phyloP scores from a whole-genome alignment of 2,888 invertebrate species.

The Acanthococcus lagerstroemiae region DNA sequence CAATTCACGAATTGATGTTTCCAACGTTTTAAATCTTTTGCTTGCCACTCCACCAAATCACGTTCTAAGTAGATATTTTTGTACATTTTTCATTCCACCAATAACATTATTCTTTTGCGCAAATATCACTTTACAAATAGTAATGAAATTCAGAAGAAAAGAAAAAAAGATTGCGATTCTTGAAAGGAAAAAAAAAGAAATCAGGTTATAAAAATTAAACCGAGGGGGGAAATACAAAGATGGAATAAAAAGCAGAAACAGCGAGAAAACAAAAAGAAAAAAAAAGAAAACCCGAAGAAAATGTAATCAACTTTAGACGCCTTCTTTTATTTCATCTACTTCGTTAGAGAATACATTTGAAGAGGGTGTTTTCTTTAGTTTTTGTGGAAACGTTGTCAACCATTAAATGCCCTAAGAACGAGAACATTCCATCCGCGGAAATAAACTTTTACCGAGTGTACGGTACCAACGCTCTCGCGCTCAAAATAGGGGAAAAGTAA shows the following conservation, averaged over 20 bases:
- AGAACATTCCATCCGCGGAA: too few species aligned
- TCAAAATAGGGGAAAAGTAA: too few species aligned
- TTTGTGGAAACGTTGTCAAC: constrained; percentile 10
- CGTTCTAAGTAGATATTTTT: too few species aligned
- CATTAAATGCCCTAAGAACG: constrained; percentile 1
- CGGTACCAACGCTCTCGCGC: too few species aligned
- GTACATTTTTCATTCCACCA: too few species aligned
- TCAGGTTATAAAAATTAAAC: neutral
- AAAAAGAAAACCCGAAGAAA: constrained; percentile 16
- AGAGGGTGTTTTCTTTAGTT: constrained; percentile 18
- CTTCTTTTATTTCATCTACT: constrained; percentile 19
- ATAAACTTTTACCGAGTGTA: too few species aligned
- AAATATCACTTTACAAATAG: too few species aligned
- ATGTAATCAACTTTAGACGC: constrained; percentile 24
- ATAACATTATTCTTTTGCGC: too few species aligned
- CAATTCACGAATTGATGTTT: too few species aligned
- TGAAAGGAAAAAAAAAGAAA: neutral
- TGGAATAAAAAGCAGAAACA: constrained; percentile 1
- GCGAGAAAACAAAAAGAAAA: constrained; percentile 8
- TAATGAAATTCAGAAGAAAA: too few species aligned
- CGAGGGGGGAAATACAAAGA: constrained; percentile 2
- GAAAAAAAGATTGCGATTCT: neutral
- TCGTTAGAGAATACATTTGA: constrained; percentile 22
- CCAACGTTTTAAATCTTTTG: too few species aligned
- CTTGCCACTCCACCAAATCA: too few species aligned